Conservation (phyloP, 2,113 vertebrate species). For the Strix uralensis region DNA sequence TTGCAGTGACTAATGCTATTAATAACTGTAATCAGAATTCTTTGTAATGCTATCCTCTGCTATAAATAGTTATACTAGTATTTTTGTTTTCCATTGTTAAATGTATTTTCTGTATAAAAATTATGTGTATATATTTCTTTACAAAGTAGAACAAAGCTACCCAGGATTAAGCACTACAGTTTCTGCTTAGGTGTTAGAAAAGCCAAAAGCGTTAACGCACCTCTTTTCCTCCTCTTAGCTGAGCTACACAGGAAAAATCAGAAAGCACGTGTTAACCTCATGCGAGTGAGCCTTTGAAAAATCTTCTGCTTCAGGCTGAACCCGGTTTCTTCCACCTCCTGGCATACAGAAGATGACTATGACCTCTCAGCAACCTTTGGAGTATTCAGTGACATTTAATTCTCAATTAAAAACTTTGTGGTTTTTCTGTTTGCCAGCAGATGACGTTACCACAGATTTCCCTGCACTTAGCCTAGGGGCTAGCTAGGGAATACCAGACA, state of each 20-base stretch:
- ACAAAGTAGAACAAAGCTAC: neutral
- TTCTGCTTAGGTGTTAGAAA: neutral
- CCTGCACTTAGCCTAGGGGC: neutral
- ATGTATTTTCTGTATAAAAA: neutral
- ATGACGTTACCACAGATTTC: neutral
- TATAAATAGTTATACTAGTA: neutral
- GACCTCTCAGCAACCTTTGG: neutral
- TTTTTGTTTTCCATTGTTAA: neutral
- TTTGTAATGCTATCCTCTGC: neutral
- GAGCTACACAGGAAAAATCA: neutral
- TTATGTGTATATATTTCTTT: neutral
- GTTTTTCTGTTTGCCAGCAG: neutral
- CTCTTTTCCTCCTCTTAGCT: neutral
- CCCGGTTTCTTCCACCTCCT: neutral
- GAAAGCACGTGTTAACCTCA: accelerated
- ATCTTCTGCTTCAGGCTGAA: neutral
- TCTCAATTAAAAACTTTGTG: neutral
- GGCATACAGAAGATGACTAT: neutral
- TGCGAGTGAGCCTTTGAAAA: neutral
- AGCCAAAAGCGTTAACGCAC: neutral
- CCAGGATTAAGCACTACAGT: neutral
- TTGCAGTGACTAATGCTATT: neutral
- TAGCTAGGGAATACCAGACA: neutral
- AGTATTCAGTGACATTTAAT: neutral
- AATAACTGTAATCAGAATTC: neutral